Percentiles rank a stretch among this genome's conserved stretches.
Evolutionary conservation across 2,888 invertebrate genomes (phyloP).

Genomic region (Balanococcus diminutus): DNA sequence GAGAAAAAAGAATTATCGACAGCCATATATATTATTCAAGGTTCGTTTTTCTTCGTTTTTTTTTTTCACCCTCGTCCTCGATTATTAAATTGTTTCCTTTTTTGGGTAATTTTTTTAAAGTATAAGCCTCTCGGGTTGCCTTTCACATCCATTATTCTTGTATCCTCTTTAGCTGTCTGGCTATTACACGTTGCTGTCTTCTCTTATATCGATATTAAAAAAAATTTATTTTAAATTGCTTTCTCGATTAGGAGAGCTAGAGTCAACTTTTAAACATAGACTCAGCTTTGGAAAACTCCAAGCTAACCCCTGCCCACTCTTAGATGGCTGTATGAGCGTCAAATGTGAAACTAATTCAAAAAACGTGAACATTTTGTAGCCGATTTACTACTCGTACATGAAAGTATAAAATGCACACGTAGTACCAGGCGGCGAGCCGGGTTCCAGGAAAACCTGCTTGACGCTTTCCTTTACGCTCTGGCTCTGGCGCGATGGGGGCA

Average conservation of each 20-base stretch:
- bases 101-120: background rate
- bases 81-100: constrained; percentile 44
- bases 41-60: background rate
- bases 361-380: constrained; percentile 46
- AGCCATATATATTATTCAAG: constrained; percentile 47
- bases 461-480: too few species aligned
- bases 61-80: background rate
- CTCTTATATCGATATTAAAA: background rate
- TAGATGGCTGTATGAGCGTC: background rate
- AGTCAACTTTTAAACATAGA: background rate
- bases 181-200: background rate
- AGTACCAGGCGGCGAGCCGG: background rate
- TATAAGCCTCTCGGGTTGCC: background rate
- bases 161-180: background rate
- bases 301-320: too few species aligned
- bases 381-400: constrained; percentile 8
- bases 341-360: constrained; percentile 43
- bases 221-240: constrained; percentile 32
- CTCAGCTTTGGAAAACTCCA: too few species aligned
- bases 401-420: constrained; percentile 50
- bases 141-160: background rate
- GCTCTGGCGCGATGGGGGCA: background rate
- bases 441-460: background rate
- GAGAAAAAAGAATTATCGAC: constrained; percentile 47
- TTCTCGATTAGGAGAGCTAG: background rate